Evolutionary conservation across 2,888 invertebrate genomes (phyloP).

Genomic region (Pomacea canaliculata): DNA sequence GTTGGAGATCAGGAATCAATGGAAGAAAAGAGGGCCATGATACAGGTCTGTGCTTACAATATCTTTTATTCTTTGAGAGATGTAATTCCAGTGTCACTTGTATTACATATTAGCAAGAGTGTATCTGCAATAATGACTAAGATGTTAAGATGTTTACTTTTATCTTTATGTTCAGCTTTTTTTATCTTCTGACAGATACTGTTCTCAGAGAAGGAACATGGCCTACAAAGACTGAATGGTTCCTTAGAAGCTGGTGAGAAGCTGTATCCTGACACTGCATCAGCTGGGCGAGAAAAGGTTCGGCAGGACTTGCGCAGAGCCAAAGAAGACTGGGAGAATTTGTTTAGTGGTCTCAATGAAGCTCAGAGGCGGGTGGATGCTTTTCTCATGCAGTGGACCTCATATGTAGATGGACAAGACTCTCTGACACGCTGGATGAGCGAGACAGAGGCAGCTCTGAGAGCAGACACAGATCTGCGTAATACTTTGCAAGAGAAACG

Average conservation of each 20-base stretch:
- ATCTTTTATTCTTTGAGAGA: too few species aligned
- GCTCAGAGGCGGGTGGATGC: conserved; percentile 85
- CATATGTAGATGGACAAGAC: conserved; percentile 88
- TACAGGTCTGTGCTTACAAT: conserved; percentile 49
- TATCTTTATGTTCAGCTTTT: neutral
- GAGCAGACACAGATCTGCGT: conserved; percentile 85
- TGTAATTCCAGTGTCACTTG: too few species aligned
- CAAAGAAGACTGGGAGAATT: conserved; percentile 71
- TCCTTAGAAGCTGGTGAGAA: conserved; percentile 90
- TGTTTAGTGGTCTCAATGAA: conserved; percentile 79
- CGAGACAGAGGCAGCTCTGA: conserved; percentile 80
- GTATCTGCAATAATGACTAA: too few species aligned
- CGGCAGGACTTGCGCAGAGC: conserved; percentile 77
- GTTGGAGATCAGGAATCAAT: conserved; percentile 86
- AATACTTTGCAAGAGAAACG: conserved; percentile 92
- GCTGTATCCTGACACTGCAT: conserved; percentile 86
- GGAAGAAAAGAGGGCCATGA: conserved; percentile 81
- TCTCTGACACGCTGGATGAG: conserved; percentile 83
- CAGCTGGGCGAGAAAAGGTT: conserved; percentile 87
- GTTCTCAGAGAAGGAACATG: conserved; percentile 82
- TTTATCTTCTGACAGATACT: conserved; percentile 76
- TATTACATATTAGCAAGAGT: too few species aligned
- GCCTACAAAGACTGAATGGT: conserved; percentile 83
- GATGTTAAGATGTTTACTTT: too few species aligned
- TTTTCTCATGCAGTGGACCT: conserved; percentile 90